Base-by-base conservation (phyloP, 2,888 invertebrate genomes). In the Diadromus collaris region DNA sequence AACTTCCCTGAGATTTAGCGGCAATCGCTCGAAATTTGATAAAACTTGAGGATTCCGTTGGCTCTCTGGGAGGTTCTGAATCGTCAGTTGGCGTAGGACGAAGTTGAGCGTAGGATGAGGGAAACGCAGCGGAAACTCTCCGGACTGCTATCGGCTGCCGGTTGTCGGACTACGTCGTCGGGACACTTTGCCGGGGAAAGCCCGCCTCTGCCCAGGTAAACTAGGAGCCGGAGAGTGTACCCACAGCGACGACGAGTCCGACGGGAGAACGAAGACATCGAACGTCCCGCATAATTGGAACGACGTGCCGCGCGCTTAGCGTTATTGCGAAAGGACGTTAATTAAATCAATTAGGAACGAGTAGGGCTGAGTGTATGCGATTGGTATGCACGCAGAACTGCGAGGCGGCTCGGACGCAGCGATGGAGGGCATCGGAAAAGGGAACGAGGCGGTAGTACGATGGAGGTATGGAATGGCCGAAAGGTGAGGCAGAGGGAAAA, bases 321-420 rank as follows among this genome's bases (percentile, higher is more conserved):
- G 81, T 77, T 84, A 86, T 85, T 85, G 84, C 82, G 78, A 84
- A 85, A 83, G 82, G 85, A 85, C 84, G 85, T 86, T 86, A 87
- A 88, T 88, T 87, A 86, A 87, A 86, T 86, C 85, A 87, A 87
- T 87, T 85, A 87, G 83, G 78, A 67, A 71, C 44, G 41, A 41
- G 46, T 41, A 79, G 74, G 79, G 81, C 77, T 78, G 79, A 81
- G 83, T 84, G 78, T 83, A 83, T 81, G 84, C 82, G 77, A 85
- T 85, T 85, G 85, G 85, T 85, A 86, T 85, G 85, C 85, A 80
- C 79, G 82, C 80, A 80, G 76, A 81, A 78, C 69, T 34, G 38
- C 60, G 81, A 79, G 79, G 56, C 56, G 6, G 56, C 24, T 27
- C 16, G 27, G 56, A 56, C 56, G 29, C 16, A 19, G 19, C 46